phyloP scores from a whole-genome alignment of 2,797 vertebrate species.

The Notoglanidium macrostoma region DNA sequence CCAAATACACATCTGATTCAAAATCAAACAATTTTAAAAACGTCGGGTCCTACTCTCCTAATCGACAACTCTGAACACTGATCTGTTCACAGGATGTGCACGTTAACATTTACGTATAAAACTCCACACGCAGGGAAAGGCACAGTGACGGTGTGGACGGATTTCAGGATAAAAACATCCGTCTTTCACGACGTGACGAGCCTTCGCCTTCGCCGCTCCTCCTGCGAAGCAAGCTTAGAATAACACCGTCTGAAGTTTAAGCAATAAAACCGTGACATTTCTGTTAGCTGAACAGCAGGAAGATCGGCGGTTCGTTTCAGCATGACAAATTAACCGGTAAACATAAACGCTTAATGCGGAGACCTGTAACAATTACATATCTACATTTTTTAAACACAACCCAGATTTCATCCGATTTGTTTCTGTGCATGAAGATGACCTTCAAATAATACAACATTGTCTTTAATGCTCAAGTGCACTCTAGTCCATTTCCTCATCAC shows the following conservation, averaged over 20 bases:
- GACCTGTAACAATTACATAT: not conserved
- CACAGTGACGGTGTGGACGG: not conserved
- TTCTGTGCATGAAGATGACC: constrained; percentile 1
- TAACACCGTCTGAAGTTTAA: not conserved
- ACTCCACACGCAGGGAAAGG: not conserved
- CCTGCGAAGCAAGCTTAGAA: not conserved
- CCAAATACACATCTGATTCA: constrained; percentile 79
- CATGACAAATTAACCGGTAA: not conserved
- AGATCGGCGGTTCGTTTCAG: not conserved
- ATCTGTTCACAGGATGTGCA: not conserved
- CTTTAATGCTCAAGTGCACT: not conserved
- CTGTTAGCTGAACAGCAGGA: not conserved
- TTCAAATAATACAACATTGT: not conserved
- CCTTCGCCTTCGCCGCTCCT: not conserved
- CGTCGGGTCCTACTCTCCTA: constrained; percentile 74
- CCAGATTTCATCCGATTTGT: constrained; percentile 14
- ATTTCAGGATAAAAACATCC: not conserved
- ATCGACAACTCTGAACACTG: constrained; percentile 24
- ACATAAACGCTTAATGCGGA: not conserved
- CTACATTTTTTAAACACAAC: not conserved
- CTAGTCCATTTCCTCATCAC: not conserved
- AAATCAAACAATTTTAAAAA: constrained; percentile 69
- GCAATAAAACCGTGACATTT: not conserved
- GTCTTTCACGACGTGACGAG: not conserved
- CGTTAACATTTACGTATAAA: not conserved